Evolutionary conservation across 2,797 vertebrate genomes (phyloP).

Genomic region (Babyrousa celebensis): DNA sequence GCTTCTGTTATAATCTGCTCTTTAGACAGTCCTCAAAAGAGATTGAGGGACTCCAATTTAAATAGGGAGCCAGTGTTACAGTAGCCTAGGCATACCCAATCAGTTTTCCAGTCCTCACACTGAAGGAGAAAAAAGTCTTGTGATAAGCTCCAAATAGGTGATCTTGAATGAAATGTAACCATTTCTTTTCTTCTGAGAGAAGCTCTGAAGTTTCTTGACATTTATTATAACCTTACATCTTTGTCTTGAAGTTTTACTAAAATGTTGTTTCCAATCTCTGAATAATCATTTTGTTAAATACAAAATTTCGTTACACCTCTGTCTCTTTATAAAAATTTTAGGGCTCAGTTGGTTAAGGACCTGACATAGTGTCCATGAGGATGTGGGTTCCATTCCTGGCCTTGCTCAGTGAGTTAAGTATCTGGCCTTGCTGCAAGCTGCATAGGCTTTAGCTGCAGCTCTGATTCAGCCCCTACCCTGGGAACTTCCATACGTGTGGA

Average conservation of each 20-base stretch:
- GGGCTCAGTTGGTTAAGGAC: too few relatives aligned
- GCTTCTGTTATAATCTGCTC: not conserved
- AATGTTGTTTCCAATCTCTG: not conserved
- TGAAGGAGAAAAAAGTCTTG: not conserved
- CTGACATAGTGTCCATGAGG: too few relatives aligned
- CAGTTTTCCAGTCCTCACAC: not conserved
- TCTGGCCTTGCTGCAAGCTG: too few relatives aligned
- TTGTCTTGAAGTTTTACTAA: not conserved
- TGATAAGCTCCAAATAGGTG: not conserved
- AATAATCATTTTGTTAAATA: slow-evolving; percentile 11
- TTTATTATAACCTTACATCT: slow-evolving; percentile 40
- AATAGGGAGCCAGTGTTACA: not conserved
- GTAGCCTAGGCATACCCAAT: not conserved
- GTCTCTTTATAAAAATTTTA: not conserved
- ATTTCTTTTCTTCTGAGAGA: not conserved
- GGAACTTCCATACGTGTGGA: too few relatives aligned
- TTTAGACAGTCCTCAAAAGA: not conserved
- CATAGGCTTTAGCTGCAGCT: too few relatives aligned
- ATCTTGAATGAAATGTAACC: not conserved
- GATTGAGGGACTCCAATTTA: not conserved
- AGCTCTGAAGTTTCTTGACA: not conserved
- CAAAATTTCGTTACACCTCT: not conserved
- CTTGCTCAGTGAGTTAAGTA: too few relatives aligned
- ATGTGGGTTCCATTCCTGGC: too few relatives aligned
- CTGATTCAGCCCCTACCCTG: too few relatives aligned